Conservation (phyloP, 2,888 invertebrate species). For the Rutpela maculata region DNA sequence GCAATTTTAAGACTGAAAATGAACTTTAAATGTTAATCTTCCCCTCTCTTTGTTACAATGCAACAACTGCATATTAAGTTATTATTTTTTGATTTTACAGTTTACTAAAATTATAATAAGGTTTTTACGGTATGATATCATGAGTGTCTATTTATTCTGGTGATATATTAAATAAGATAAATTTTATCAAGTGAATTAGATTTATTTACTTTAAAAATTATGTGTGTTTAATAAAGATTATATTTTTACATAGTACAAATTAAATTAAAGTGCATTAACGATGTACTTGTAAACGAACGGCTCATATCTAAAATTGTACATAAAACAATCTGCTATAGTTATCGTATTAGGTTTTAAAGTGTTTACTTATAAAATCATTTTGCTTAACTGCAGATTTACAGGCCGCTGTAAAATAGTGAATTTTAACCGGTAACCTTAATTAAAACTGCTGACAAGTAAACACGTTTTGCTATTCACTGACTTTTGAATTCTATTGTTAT, state of each 20-base stretch:
- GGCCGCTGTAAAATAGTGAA: constrained; percentile 11
- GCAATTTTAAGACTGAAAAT: constrained; percentile 17
- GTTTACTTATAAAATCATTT: background rate
- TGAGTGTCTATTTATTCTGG: constrained; percentile 28
- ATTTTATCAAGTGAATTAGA: constrained; percentile 24
- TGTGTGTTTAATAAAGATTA: constrained; percentile 10
- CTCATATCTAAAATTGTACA: background rate
- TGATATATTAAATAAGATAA: constrained; percentile 28
- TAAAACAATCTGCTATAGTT: background rate
- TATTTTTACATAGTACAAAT: constrained; percentile 9
- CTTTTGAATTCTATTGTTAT: constrained; percentile 22
- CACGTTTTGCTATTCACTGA: constrained; percentile 14
- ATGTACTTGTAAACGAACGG: background rate
- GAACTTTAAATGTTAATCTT: background rate
- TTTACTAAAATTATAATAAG: background rate
- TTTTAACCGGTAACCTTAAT: constrained; percentile 14
- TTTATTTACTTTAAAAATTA: constrained; percentile 27
- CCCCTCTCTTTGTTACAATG: background rate
- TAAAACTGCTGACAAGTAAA: constrained; percentile 25
- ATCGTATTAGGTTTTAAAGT: background rate
- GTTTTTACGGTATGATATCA: constrained; percentile 14
- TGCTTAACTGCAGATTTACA: constrained; percentile 5
- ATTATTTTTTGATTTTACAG: background rate
- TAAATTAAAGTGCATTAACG: background rate
- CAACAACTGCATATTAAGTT: background rate